These are phyloP conservation scores for Porites cylindrica DNA, from an alignment of 92 coral and sea anemone species.

Conservation along the genomic window DNA sequence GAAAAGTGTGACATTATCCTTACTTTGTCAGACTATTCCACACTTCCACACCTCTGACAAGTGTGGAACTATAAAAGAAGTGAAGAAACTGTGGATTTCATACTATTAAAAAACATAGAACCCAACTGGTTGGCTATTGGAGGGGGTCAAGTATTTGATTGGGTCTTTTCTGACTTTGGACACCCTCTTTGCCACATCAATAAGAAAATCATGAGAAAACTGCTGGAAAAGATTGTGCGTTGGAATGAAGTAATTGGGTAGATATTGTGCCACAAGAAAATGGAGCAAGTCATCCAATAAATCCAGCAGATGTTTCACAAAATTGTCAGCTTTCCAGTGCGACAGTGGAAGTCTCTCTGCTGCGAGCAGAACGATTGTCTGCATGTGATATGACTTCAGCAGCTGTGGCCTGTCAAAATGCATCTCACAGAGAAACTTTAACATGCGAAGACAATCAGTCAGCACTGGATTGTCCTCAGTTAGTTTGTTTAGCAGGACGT, in stretches of 20 bases:
- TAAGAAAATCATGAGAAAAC: constrained; percentile 40
- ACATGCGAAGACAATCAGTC: constrained; percentile 43
- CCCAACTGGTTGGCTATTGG: constrained; percentile 32
- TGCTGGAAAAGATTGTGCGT: constrained; percentile 43
- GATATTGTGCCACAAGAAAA: constrained; percentile 20
- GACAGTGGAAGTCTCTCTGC: constrained; percentile 17
- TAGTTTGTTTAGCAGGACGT: constrained; percentile 31
- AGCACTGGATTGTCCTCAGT: constrained; percentile 38
- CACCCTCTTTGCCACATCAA: constrained; percentile 37
- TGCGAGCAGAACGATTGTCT: constrained; percentile 18
- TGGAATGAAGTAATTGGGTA: constrained; percentile 43
- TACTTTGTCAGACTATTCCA: too few relatives aligned
- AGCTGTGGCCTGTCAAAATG: constrained; percentile 37
- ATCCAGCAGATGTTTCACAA: constrained; percentile 33
- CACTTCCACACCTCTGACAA: too few relatives aligned
- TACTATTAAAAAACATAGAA: constrained; percentile 4
- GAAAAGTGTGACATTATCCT: too few relatives aligned
- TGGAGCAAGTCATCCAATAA: constrained; percentile 35
- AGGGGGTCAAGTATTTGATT: constrained; percentile 37
- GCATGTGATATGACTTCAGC: constrained; percentile 34
- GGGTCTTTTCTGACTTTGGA: constrained; percentile 48
- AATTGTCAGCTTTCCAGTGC: constrained; percentile 21
- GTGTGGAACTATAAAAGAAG: too few relatives aligned
- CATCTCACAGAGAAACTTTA: constrained; percentile 35
- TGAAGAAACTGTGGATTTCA: too few relatives aligned